Percentiles rank a stretch among this genome's conserved stretches.
phyloP scores from a whole-genome alignment of 2,113 vertebrate species.

The Esox niger region DNA sequence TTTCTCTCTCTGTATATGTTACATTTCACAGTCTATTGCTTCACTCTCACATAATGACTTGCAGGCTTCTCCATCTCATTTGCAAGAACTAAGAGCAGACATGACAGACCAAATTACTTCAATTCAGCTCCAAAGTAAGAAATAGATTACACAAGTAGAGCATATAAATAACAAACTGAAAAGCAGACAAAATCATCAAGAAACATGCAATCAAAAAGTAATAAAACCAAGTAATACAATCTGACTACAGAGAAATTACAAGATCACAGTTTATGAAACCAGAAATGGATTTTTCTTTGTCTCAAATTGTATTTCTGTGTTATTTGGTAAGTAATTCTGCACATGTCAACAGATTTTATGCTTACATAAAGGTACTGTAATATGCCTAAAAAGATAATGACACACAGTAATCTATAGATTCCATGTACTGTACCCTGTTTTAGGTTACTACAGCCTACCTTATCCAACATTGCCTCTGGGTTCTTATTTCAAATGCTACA shows the following conservation, averaged over 20 bases:
- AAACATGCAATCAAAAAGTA: conserved; percentile 61
- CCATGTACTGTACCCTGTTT: conserved; percentile 12
- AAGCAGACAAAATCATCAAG: conserved; percentile 45
- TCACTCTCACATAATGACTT: conserved; percentile 66
- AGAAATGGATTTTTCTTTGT: conserved; percentile 26
- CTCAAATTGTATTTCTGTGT: conserved; percentile 37
- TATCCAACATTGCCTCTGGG: conserved; percentile 52
- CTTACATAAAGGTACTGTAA: neutral
- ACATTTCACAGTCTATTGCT: conserved; percentile 71
- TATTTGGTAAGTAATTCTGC: conserved; percentile 9
- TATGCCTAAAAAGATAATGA: neutral
- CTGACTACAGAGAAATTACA: conserved; percentile 30
- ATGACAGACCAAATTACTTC: conserved; percentile 66
- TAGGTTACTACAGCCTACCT: conserved; percentile 50
- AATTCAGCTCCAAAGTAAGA: conserved; percentile 50
- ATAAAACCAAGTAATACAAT: conserved; percentile 51
- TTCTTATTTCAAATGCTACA: conserved; percentile 62
- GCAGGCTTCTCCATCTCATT: conserved; percentile 63
- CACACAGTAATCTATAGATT: neutral
- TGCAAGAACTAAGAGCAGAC: conserved; percentile 65
- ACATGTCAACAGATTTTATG: neutral
- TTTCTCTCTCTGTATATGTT: conserved; percentile 57
- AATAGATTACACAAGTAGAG: conserved; percentile 28
- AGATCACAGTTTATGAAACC: conserved; percentile 52
- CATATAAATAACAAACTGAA: conserved; percentile 57